phyloP scores from a whole-genome alignment of 1,140 invertebrate genomes.

The Paraescarpia echinospica region DNA sequence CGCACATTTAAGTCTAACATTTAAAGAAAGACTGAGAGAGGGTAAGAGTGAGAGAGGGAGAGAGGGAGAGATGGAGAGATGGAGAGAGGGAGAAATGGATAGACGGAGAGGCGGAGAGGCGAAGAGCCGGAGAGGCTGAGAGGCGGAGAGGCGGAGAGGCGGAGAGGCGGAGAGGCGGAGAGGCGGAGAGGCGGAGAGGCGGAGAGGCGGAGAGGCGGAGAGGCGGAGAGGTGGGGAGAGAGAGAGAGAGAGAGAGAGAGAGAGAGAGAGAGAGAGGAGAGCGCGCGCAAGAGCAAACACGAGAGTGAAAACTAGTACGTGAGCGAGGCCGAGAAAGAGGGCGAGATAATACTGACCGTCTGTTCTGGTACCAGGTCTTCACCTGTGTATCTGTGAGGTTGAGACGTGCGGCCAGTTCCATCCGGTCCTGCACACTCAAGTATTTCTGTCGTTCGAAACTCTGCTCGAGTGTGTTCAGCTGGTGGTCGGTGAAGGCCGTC shows the following conservation, averaged over 20 bases:
- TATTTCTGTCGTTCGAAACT: constrained; percentile 98
- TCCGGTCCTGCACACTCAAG: constrained; percentile 95
- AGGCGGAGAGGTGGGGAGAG: neutral
- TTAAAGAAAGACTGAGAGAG: neutral
- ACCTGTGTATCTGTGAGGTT: constrained; percentile 97
- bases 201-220: neutral
- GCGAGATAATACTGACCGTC: constrained; percentile 70
- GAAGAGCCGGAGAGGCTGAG: neutral
- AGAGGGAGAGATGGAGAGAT: neutral
- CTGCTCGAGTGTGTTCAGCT: constrained; percentile 92
- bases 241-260: neutral
- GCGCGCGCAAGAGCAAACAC: no score
- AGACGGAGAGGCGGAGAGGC: neutral
- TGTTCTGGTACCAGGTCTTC: constrained; percentile 99
- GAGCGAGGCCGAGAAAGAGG: neutral
- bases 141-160: neutral
- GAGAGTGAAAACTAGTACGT: no score
- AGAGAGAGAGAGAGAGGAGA: neutral
- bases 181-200: neutral
- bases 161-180: neutral
- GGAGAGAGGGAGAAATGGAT: neutral
- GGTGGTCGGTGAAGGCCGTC: constrained; percentile 98
- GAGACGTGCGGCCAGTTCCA: constrained; percentile 95
- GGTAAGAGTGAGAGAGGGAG: neutral
- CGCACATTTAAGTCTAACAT: no score